Evolutionary conservation across 2,113 vertebrate species (phyloP).

Genomic region (Muntiacus muntjak): DNA sequence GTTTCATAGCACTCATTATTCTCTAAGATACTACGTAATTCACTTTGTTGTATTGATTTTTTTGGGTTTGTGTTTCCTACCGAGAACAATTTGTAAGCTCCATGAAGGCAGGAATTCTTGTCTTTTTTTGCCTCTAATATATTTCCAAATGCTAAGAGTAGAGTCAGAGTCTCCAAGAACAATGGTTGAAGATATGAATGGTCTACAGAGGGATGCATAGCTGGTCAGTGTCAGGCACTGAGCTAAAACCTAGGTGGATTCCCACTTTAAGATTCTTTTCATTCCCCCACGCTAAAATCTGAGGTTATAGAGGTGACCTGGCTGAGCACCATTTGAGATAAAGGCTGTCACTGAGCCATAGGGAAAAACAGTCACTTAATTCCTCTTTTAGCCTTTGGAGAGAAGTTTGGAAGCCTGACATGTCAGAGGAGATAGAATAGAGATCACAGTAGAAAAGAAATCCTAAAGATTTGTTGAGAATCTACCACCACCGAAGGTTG

Average conservation of each 20-base stretch:
- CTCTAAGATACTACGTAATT: background rate
- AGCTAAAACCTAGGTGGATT: background rate
- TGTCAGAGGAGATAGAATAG: background rate
- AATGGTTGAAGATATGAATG: background rate
- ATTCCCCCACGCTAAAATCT: background rate
- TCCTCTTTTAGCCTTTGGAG: background rate
- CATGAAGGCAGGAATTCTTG: background rate
- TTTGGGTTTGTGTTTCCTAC: background rate
- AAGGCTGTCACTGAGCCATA: background rate
- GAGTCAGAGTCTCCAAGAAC: background rate
- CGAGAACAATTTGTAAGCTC: background rate
- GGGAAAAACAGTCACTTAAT: background rate
- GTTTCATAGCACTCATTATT: background rate
- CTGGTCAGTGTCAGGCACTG: background rate
- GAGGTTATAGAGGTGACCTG: background rate
- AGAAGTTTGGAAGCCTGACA: background rate
- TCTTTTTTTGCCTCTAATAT: background rate
- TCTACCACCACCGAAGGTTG: background rate
- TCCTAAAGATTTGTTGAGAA: background rate
- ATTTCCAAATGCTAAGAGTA: background rate
- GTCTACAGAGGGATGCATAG: background rate
- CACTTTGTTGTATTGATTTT: background rate
- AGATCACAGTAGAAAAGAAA: background rate
- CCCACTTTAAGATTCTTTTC: background rate
- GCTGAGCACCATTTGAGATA: background rate